Evolutionary conservation across 2,113 vertebrate genomes (phyloP).

Genomic region (Corythornis cristatus): DNA sequence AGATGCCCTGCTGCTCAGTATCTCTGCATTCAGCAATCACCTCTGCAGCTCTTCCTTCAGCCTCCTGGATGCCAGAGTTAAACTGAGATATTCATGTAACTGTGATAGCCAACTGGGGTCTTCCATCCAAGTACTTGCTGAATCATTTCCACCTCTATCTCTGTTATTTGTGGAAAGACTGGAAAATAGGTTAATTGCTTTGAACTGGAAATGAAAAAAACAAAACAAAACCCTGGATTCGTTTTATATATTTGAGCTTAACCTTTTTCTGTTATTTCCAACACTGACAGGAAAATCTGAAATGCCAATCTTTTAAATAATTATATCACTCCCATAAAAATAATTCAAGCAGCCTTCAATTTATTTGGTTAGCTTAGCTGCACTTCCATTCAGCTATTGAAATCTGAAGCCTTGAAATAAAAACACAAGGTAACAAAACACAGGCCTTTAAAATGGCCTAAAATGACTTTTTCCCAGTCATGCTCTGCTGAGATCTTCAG

Average conservation of each 20-base stretch:
- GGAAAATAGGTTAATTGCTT: slow-evolving; percentile 46
- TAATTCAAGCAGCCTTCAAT: slow-evolving; percentile 38
- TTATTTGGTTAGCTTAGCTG: slow-evolving; percentile 46
- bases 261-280: slow-evolving; percentile 59
- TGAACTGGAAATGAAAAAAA: slow-evolving; percentile 31
- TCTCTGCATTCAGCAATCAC: not conserved
- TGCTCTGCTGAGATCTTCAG: not conserved
- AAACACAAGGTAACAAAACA: not conserved
- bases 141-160: slow-evolving; percentile 32
- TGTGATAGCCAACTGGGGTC: not conserved
- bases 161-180: slow-evolving; percentile 58
- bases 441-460: not conserved
- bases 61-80: not conserved
- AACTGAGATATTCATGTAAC: not conserved
- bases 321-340: slow-evolving; percentile 65
- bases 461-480: not conserved
- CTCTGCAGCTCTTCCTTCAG: not conserved
- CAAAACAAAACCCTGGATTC: not conserved
- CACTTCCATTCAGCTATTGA: not conserved
- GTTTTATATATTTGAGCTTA: slow-evolving; percentile 44
- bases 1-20: not conserved
- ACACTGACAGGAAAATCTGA: slow-evolving; percentile 68
- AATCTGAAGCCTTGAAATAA: slow-evolving; percentile 26
- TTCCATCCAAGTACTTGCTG: slow-evolving; percentile 38
- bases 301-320: slow-evolving; percentile 59